Evolutionary conservation across 2,888 invertebrate genomes (phyloP).

Genomic region (Cataglyphis albicans): DNA sequence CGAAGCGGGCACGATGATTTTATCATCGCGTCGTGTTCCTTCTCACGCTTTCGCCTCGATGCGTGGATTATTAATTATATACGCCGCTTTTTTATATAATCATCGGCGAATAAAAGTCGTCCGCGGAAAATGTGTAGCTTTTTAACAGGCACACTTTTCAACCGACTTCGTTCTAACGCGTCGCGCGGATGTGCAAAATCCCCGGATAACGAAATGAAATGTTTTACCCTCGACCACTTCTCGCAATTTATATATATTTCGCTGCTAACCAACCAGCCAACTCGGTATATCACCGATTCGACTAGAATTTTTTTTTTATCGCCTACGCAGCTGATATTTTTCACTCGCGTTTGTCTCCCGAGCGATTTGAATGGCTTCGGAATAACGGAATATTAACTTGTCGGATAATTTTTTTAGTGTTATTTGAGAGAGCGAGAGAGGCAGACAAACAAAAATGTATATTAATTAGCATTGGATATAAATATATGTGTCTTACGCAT

Average conservation of each 20-base stretch:
- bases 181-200: not conserved
- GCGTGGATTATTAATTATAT: constrained; percentile 27
- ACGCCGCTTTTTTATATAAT: constrained; percentile 10
- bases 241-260: constrained; percentile 20
- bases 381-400: not conserved
- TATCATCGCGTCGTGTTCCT: constrained; percentile 33
- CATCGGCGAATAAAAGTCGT: constrained; percentile 27
- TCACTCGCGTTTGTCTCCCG: not conserved
- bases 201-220: not conserved
- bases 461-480: not conserved
- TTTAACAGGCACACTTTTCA: constrained; percentile 33
- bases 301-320: constrained; percentile 3
- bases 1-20: constrained; percentile 18
- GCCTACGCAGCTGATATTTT: not conserved
- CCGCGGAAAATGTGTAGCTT: constrained; percentile 3
- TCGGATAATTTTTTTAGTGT: not conserved
- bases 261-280: not conserved
- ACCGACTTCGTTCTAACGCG: constrained; percentile 29
- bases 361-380: not conserved
- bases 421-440: not conserved
- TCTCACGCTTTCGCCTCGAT: constrained; percentile 37
- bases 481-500: not conserved
- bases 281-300: not conserved
- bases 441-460: not conserved
- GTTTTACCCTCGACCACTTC: constrained; percentile 2